Evolutionary conservation across 2,797 vertebrate genomes (phyloP).

Genomic region (Rallus crepitans): DNA sequence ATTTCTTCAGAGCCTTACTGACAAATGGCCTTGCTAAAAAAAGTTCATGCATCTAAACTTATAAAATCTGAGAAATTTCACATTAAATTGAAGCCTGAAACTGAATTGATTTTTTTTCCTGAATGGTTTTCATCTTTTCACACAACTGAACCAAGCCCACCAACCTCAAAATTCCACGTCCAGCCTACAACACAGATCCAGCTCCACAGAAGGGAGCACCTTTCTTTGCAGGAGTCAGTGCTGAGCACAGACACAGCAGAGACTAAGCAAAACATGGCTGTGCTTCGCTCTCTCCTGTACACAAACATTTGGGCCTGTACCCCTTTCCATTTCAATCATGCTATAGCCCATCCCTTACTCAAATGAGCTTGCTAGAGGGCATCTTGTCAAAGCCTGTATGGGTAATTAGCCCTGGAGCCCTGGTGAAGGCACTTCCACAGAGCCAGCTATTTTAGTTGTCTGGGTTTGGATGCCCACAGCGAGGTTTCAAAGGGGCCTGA

Average conservation of each 20-base stretch:
- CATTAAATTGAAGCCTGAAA: background rate
- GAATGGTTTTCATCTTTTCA: background rate
- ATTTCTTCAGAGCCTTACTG: background rate
- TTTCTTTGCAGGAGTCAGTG: background rate
- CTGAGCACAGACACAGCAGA: background rate
- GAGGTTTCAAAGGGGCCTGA: background rate
- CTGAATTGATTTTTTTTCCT: background rate
- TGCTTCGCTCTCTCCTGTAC: background rate
- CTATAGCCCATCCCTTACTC: background rate
- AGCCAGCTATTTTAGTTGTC: background rate
- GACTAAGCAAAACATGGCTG: background rate
- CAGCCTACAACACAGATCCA: background rate
- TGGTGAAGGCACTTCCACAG: background rate
- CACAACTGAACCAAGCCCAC: background rate
- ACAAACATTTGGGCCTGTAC: background rate
- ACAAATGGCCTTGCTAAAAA: background rate
- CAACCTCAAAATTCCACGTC: background rate
- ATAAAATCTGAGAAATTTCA: background rate
- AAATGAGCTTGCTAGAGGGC: background rate
- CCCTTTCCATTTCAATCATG: conserved; percentile 11
- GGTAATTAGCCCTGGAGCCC: background rate
- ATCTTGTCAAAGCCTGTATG: background rate
- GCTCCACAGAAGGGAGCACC: background rate
- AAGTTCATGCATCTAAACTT: background rate
- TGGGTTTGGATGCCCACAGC: accelerated